Conservation (phyloP, 35 echinoderm and acorn worm genomes). For the Apostichopus parvimensis region DNA sequence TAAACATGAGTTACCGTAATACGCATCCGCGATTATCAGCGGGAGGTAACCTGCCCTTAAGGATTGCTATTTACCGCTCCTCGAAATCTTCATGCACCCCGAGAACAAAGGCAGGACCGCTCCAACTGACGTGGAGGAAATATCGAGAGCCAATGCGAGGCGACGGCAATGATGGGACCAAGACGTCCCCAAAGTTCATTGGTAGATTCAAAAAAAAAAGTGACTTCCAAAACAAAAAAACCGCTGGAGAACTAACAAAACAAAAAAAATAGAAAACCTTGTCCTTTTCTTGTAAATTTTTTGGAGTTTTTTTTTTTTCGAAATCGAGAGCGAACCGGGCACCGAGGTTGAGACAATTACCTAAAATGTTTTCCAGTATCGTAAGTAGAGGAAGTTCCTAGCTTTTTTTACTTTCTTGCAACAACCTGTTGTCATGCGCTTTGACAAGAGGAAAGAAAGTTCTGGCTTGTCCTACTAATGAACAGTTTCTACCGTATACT, state of each 20-base stretch:
- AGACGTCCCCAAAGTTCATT: conserved; percentile 5
- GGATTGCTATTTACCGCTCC: background rate
- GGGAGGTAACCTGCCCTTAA: conserved; percentile 5
- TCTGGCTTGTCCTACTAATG: conserved; percentile 6
- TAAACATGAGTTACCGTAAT: conserved; percentile 34
- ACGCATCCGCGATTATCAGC: conserved; percentile 14
- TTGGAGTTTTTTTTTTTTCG: too few species aligned
- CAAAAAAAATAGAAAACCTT: background rate
- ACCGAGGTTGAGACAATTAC: background rate
- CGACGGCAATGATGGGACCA: background rate
- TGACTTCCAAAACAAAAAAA: background rate
- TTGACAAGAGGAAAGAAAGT: conserved; percentile 31
- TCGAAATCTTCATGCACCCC: conserved; percentile 17
- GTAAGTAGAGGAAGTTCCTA: background rate
- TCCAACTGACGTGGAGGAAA: background rate
- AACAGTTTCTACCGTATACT: background rate
- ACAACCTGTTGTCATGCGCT: conserved; percentile 46
- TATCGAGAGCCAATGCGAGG: too few species aligned
- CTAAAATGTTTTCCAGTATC: background rate
- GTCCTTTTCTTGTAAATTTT: background rate
- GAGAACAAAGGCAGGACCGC: conserved; percentile 40
- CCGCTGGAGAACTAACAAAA: background rate
- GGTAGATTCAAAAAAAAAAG: background rate
- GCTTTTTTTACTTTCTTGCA: conserved; percentile 2
- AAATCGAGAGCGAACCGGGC: background rate